phyloP scores from a whole-genome alignment of 2,888 invertebrate genomes.

The Caenorhabditis auriculariae region DNA sequence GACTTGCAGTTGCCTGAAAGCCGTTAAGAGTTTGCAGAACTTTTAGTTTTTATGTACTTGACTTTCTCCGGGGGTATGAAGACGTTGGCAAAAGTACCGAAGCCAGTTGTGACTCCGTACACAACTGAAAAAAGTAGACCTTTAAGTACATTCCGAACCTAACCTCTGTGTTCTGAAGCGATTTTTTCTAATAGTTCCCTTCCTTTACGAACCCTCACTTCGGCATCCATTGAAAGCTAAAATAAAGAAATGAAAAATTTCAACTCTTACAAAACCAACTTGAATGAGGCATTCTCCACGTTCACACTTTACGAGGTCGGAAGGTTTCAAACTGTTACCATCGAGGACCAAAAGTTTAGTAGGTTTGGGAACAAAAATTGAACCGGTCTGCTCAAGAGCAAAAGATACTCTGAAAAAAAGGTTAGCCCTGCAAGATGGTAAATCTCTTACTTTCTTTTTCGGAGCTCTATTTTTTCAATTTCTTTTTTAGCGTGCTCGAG shows the following conservation, averaged over 20 bases:
- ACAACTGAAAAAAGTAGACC: conserved; percentile 65
- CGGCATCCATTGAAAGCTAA: conserved; percentile 69
- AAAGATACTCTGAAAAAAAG: conserved; percentile 19
- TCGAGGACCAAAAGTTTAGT: conserved; percentile 67
- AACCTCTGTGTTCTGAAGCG: conserved; percentile 71
- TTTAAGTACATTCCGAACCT: conserved; percentile 3
- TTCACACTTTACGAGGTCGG: conserved; percentile 70
- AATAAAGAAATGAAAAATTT: conserved; percentile 67
- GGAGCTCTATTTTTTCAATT: conserved; percentile 15
- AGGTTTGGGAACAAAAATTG: conserved; percentile 20
- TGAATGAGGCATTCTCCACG: conserved; percentile 70
- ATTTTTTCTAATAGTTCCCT: conserved; percentile 71
- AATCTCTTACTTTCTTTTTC: conserved; percentile 11
- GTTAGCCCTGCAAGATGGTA: not conserved
- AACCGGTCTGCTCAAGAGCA: conserved; percentile 15
- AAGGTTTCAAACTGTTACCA: conserved; percentile 69
- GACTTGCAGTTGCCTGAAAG: conserved; percentile 68
- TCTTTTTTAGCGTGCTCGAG: conserved; percentile 18
- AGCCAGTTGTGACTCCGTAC: conserved; percentile 74
- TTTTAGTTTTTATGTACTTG: conserved; percentile 63
- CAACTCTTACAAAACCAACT: conserved; percentile 70
- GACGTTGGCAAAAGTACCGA: conserved; percentile 73
- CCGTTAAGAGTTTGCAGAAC: not conserved
- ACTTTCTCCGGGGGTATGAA: conserved; percentile 70
- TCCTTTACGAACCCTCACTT: conserved; percentile 68